Percentiles rank a stretch among this genome's conserved stretches.
Evolutionary conservation across 2,113 vertebrate species (phyloP).

Genomic region (Suncus etruscus): DNA sequence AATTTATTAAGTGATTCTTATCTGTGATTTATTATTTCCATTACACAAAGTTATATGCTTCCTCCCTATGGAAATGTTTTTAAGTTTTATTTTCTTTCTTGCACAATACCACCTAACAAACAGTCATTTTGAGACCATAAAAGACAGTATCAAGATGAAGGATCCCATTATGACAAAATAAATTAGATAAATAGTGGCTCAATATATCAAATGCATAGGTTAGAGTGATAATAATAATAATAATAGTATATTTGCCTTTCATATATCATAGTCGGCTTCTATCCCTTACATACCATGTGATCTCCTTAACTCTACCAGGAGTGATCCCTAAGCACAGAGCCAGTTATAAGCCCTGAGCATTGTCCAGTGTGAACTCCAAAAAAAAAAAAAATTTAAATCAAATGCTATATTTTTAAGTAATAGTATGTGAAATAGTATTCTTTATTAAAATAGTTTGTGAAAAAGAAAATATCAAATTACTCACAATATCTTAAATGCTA

Average conservation of each 20-base stretch:
- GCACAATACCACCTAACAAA: slow-evolving; percentile 81
- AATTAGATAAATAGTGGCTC: slow-evolving; percentile 74
- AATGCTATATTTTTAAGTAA: slow-evolving; percentile 76
- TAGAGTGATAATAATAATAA: too few species aligned
- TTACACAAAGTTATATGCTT: slow-evolving; percentile 78
- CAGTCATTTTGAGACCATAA: slow-evolving; percentile 79
- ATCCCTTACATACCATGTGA: too few species aligned
- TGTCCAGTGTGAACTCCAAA: too few species aligned
- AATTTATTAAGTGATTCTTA: slow-evolving; percentile 84
- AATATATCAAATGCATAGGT: slow-evolving; percentile 78
- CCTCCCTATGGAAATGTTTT: slow-evolving; percentile 81
- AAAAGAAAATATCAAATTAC: slow-evolving; percentile 36
- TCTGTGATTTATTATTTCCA: slow-evolving; percentile 81
- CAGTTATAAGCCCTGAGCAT: too few species aligned
- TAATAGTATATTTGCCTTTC: too few species aligned
- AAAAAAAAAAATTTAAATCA: slow-evolving; percentile 60
- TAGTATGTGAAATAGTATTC: slow-evolving; percentile 43
- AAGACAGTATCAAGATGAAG: slow-evolving; percentile 80
- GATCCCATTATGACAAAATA: slow-evolving; percentile 79
- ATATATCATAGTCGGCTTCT: too few species aligned
- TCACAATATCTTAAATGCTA: slow-evolving; percentile 56
- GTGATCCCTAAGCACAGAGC: too few species aligned
- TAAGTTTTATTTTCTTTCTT: slow-evolving; percentile 74
- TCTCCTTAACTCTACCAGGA: too few species aligned
- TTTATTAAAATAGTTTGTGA: slow-evolving; percentile 59